A percentile compares a stretch with the other conserved stretches of the same genome.
These are phyloP conservation scores for Sebastes hubbsi DNA, from an alignment of 2,797 vertebrate species.

Conservation along the genomic window DNA sequence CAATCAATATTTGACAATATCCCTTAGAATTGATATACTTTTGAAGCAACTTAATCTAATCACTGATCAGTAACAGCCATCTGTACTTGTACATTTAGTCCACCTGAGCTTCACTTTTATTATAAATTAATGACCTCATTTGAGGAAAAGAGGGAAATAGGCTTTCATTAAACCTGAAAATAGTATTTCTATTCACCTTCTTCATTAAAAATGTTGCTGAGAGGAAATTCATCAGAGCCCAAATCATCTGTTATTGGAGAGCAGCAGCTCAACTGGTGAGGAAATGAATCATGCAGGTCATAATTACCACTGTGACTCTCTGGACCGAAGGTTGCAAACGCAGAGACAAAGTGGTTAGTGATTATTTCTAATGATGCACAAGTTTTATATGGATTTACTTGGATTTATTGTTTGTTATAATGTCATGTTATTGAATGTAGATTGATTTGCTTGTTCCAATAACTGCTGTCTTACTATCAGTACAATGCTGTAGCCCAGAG, in stretches of 20 bases:
- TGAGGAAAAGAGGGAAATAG: constrained; percentile 30
- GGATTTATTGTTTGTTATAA: background rate
- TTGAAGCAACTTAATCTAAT: background rate
- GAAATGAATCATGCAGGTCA: constrained; percentile 50
- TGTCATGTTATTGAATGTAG: background rate
- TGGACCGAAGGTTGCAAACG: no score
- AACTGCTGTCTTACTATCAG: background rate
- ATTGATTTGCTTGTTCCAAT: background rate
- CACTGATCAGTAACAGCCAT: background rate
- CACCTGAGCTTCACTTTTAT: constrained; percentile 23
- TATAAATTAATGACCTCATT: constrained; percentile 43
- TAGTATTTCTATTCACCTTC: constrained; percentile 53
- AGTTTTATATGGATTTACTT: background rate
- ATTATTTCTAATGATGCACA: background rate
- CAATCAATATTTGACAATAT: background rate
- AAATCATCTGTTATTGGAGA: constrained; percentile 50
- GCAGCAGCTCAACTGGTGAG: constrained; percentile 30
- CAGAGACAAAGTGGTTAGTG: background rate
- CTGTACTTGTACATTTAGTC: background rate
- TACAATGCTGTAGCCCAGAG: background rate
- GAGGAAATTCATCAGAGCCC: constrained; percentile 50
- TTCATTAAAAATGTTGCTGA: constrained; percentile 59
- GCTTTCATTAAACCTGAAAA: constrained; percentile 59
- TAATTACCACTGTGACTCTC: constrained; percentile 34
- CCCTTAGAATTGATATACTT: background rate